These are phyloP conservation scores for Cantharis lateralis DNA, from an alignment of 2,888 invertebrate genomes.

Conservation along the genomic window DNA sequence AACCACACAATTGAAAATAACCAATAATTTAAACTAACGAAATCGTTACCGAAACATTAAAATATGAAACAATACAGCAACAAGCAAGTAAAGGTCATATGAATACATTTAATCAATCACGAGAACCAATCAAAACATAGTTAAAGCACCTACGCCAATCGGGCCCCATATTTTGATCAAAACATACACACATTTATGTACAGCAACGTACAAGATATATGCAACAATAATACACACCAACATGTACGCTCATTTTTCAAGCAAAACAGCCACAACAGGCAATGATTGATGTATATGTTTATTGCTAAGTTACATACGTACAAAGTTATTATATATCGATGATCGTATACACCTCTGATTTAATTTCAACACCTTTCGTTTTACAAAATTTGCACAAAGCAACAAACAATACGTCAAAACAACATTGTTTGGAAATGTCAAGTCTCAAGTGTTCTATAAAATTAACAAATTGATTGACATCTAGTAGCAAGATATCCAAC, in stretches of 20 bases:
- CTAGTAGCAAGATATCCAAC: background rate
- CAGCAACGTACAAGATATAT: slow-evolving; percentile 35
- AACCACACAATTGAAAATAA: background rate
- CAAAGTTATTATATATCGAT: background rate
- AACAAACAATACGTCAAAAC: background rate
- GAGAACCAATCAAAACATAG: slow-evolving; percentile 38
- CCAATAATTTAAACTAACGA: background rate
- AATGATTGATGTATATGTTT: background rate
- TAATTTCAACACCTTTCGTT: background rate
- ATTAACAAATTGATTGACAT: background rate
- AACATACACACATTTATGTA: slow-evolving; percentile 36
- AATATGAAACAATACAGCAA: slow-evolving; percentile 36
- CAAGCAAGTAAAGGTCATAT: slow-evolving; percentile 48
- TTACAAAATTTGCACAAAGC: background rate
- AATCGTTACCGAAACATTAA: slow-evolving; percentile 14
- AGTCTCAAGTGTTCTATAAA: background rate
- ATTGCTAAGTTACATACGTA: background rate
- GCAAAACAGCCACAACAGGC: background rate
- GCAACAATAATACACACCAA: slow-evolving; percentile 34
- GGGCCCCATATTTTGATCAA: slow-evolving; percentile 36
- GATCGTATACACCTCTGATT: background rate
- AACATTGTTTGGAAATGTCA: background rate
- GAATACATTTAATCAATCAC: slow-evolving; percentile 46
- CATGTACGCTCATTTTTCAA: background rate
- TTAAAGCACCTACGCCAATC: slow-evolving; percentile 36